Conservation (phyloP, 2,888 invertebrate genomes). For the Caradrina clavipalpis region DNA sequence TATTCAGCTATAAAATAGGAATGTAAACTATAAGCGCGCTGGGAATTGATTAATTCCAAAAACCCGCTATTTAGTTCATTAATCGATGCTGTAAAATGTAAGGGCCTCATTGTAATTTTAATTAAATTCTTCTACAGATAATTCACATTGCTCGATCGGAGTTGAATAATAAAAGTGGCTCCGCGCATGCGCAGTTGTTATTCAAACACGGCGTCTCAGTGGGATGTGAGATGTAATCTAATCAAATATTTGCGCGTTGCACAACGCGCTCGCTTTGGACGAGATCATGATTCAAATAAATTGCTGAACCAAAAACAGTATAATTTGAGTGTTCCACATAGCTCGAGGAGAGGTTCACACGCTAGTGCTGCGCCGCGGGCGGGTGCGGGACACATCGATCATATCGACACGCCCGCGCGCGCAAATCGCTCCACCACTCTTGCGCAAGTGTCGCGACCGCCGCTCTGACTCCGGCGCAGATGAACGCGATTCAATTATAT, state of each 20-base stretch:
- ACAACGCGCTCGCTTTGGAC: conserved; percentile 62
- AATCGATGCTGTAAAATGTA: conserved; percentile 58
- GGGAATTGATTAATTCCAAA: conserved; percentile 63
- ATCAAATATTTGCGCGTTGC: conserved; percentile 65
- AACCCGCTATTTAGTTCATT: conserved; percentile 59
- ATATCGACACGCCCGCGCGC: conserved; percentile 58
- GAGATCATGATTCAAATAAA: conserved; percentile 72
- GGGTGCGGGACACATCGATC: conserved; percentile 64
- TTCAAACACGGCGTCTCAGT: conserved; percentile 40
- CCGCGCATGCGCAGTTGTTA: conserved; percentile 39
- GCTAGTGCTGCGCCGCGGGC: conserved; percentile 63
- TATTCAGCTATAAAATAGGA: conserved; percentile 62
- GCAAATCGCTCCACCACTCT: conserved; percentile 43
- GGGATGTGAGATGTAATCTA: conserved; percentile 55
- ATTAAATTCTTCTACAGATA: conserved; percentile 60
- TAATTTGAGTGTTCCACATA: conserved; percentile 72
- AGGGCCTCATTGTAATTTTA: conserved; percentile 63
- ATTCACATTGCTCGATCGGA: conserved; percentile 50
- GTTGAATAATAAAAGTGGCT: conserved; percentile 51
- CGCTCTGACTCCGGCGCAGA: conserved; percentile 23
- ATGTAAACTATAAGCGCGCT: conserved; percentile 60
- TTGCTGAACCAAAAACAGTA: conserved; percentile 72
- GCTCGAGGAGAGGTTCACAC: conserved; percentile 68
- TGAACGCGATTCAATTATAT: conserved; percentile 54
- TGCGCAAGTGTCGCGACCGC: conserved; percentile 58